phyloP scores from a whole-genome alignment of 2,113 vertebrate genomes.

The Alethe diademata region DNA sequence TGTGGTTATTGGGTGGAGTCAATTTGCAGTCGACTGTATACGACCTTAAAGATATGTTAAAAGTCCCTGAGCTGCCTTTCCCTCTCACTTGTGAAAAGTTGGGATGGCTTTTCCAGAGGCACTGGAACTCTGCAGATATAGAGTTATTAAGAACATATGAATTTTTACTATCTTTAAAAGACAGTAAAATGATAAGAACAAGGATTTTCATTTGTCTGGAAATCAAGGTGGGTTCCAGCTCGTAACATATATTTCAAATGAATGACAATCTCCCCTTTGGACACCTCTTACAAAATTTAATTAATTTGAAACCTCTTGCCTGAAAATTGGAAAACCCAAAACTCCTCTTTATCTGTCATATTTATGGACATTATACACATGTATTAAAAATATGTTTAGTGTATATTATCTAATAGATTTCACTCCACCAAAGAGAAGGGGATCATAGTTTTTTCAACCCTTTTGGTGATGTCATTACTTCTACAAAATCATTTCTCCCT shows the following conservation, averaged over 20 bases:
- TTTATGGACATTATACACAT: not conserved
- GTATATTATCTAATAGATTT: not conserved
- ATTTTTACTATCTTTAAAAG: not conserved
- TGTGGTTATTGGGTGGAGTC: not conserved
- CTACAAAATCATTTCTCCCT: not conserved
- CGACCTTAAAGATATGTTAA: not conserved
- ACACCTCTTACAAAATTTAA: not conserved
- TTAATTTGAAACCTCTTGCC: not conserved
- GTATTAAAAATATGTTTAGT: not conserved
- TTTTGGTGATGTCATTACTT: not conserved
- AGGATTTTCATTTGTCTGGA: not conserved
- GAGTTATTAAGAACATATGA: not conserved
- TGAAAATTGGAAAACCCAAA: not conserved
- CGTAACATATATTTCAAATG: not conserved
- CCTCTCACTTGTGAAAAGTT: not conserved
- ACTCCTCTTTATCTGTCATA: not conserved
- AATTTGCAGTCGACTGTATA: not conserved
- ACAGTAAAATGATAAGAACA: not conserved
- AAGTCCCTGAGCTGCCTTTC: not conserved
- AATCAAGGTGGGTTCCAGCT: not conserved
- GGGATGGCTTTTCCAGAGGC: not conserved
- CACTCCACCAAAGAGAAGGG: accelerated
- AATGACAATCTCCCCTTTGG: not conserved
- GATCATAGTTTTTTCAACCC: not conserved
- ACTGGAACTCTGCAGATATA: not conserved